Evolutionary conservation across 2,888 invertebrate species (phyloP), one percentile per base, ranked within the genome.

Genomic region (Rhyacophila evoluta): DNA sequence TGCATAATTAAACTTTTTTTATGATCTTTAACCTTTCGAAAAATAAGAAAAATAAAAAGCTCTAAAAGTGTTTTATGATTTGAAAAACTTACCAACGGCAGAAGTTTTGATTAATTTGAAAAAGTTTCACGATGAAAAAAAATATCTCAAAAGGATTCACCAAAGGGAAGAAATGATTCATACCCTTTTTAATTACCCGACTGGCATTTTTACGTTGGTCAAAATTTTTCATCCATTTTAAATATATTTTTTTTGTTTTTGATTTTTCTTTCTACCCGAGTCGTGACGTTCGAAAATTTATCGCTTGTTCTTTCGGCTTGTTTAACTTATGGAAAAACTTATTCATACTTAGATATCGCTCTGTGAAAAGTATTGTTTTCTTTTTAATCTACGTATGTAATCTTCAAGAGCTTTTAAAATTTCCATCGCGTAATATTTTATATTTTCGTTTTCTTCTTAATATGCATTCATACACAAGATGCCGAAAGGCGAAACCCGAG

Each of bases 61-160:
- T n/a, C 10, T 25, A 19, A 55, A 55, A 55, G 55, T 55, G 19
- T 55, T 55, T 55, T 25, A 55, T 55, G 19, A 55, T 55, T 55
- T 19, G 19, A 55, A 55, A 55, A 55, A 55, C 55, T 55, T 25
- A 55, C 55, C 55, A 25, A 55, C 55, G 55, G 55, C 55, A 19
- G 19, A 55, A 55, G 55, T 55, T 55, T 55, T 55, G 55, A 55
- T 55, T 55, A 55, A 55, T 55, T 55, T 55, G 55, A 55, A 55
- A 55, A 55, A 55, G 55, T 55, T 55, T 55, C 10, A 2, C 19
- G 6, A 2, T 19, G 55, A 55, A 55, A 15, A 55, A 55, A 55
- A 19, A 55, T 55, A 55, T 55, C 55, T 55, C 55, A 55, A 55
- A n/a, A 55, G 55, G 55, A 55, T 55, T 55, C n/a, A 19, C 25